phyloP scores from a whole-genome alignment of 1,140 invertebrate species.

The Samia ricini region DNA sequence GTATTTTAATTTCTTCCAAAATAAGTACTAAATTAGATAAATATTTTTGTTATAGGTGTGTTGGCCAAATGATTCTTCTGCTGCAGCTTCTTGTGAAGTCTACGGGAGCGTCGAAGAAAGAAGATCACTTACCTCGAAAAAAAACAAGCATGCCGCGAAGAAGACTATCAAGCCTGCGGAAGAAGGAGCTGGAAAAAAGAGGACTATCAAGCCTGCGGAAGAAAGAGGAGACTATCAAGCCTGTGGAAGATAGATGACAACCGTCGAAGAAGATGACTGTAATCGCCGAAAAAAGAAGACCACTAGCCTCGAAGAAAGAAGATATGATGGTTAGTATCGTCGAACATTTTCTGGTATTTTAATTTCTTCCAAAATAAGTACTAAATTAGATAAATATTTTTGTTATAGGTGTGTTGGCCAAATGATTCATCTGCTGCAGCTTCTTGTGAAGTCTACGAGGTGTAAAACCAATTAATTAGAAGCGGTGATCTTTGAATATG shows the following conservation, averaged over 20 bases:
- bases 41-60: neutral
- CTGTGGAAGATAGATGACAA: neutral
- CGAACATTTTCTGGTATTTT: no score
- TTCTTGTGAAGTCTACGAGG: no score
- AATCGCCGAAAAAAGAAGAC: conserved; percentile 4
- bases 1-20: no score
- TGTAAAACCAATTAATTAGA: no score
- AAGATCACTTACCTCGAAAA: neutral
- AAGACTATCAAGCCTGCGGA: neutral
- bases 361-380: no score
- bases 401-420: no score
- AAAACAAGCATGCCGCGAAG: neutral
- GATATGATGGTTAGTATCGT: neutral
- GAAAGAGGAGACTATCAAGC: neutral
- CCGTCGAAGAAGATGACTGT: neutral
- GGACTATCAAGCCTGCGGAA: neutral
- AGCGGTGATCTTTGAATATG: no score
- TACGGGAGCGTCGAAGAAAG: neutral
- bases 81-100: no score
- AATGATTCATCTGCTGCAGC: neutral
- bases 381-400: no score
- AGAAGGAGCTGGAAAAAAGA: neutral
- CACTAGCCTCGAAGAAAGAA: neutral
- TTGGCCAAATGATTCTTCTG: no score
- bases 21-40: neutral